Conservation (phyloP, 2,797 vertebrate species). For the Petrocephalus sullivani region DNA sequence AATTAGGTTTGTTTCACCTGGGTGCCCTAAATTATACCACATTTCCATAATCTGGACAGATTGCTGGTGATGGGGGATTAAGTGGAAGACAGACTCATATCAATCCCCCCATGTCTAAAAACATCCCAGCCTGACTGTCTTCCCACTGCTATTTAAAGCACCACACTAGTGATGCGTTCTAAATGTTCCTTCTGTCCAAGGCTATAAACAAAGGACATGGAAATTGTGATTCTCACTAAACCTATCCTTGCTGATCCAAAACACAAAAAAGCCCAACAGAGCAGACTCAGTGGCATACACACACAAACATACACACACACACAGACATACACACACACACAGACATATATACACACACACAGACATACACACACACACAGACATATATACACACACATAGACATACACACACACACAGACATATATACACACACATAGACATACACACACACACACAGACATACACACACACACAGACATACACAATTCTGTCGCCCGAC, state of each 20-base stretch:
- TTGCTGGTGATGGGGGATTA: neutral
- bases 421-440: neutral
- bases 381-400: neutral
- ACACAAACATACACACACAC: neutral
- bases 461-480: neutral
- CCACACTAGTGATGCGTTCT: neutral
- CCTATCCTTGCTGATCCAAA: conserved; percentile 9
- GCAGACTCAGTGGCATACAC: neutral
- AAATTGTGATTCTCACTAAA: conserved; percentile 1
- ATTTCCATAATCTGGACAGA: neutral
- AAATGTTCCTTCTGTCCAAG: neutral
- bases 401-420: neutral
- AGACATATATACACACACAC: neutral
- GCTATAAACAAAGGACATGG: neutral
- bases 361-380: neutral
- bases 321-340: neutral
- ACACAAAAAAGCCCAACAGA: neutral
- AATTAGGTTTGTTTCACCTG: neutral
- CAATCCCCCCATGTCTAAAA: neutral
- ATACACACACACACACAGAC: neutral
- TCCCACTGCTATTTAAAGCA: conserved; percentile 13
- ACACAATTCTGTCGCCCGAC: neutral
- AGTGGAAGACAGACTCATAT: neutral
- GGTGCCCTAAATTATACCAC: neutral
- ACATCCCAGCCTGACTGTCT: neutral